Evolutionary conservation across 2,797 vertebrate genomes (phyloP), one percentile per base, ranked within the genome.

Genomic region (Macropodus opercularis): DNA sequence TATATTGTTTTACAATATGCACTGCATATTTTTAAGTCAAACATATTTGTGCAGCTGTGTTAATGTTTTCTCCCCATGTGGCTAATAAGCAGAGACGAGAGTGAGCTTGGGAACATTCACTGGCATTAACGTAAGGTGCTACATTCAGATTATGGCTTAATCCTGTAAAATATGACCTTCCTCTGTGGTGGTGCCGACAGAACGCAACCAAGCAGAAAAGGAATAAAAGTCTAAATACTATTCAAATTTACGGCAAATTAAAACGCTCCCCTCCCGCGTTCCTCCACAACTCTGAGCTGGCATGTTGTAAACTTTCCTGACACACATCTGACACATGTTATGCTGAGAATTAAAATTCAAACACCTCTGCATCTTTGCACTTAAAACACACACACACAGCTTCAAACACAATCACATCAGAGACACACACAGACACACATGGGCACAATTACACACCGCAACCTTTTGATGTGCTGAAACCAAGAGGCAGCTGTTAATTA

Each of bases 401-500:
- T 61, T 75, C 59, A 71, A 63, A 74, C 46, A 18, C 72, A 66
- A 17, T 55, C 21, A 56, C 57, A 63, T 66, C 54, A 1, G 4
- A 22, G 23, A 40, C 52, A 32, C 43, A 49, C 46, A 53, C 46
- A 60, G 60, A 69, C 60, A 60, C 29, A 31, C 51, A 21, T 27
- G 14, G 53, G 18, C 39, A 47, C 51, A 21, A 63, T 69, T 43
- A 41, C 77, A 71, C 66, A 65, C 35, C n/a, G 56, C 74, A 63
- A 64, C 70, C 83, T 85, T 92, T 91, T 89, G 89, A 92, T 91
- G 87, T 85, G 79, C 64, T 81, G 80, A 90, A 89, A 90, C 86
- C 89, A 88, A 90, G 85, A 87, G 77, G 85, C 82, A 68, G 83
- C 86, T 86, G 87, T 89, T 92, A 92, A 92, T 92, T 92, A 91